Conservation (phyloP, 2,888 invertebrate species). For the Quadriops clusia region DNA sequence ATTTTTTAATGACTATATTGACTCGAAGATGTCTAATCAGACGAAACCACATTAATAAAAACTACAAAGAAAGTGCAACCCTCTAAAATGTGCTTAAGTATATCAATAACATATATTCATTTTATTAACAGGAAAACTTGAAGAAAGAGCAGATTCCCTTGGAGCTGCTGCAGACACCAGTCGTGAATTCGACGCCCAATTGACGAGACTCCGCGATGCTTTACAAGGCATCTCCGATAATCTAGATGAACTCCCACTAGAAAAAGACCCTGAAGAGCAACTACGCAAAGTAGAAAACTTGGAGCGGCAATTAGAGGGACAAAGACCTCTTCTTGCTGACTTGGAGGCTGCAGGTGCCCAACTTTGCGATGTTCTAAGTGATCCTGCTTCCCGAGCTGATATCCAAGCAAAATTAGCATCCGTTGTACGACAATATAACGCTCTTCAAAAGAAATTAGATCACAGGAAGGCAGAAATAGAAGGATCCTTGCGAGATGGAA, state of each 20-base stretch:
- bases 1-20: no score
- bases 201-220: constrained; percentile 74
- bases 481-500: constrained; percentile 63
- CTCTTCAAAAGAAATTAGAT: constrained; percentile 80
- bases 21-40: no score
- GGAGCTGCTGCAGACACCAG: constrained; percentile 89
- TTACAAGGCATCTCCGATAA: constrained; percentile 78
- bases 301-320: constrained; percentile 79
- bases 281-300: constrained; percentile 77
- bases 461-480: constrained; percentile 85
- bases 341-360: constrained; percentile 84
- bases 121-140: constrained; percentile 66
- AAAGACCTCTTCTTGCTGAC: constrained; percentile 76
- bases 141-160: constrained; percentile 77
- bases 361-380: constrained; percentile 75
- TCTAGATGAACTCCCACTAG: constrained; percentile 67
- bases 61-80: constrained; percentile 21
- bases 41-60: no score
- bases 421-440: constrained; percentile 78
- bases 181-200: constrained; percentile 82
- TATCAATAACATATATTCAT: constrained; percentile 34
- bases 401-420: constrained; percentile 78
- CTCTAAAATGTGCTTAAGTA: constrained; percentile 30
- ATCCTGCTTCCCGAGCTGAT: constrained; percentile 82
- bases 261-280: constrained; percentile 78